Base-by-base conservation (phyloP, 2,888 invertebrate species). In the Lapara coniferarum region DNA sequence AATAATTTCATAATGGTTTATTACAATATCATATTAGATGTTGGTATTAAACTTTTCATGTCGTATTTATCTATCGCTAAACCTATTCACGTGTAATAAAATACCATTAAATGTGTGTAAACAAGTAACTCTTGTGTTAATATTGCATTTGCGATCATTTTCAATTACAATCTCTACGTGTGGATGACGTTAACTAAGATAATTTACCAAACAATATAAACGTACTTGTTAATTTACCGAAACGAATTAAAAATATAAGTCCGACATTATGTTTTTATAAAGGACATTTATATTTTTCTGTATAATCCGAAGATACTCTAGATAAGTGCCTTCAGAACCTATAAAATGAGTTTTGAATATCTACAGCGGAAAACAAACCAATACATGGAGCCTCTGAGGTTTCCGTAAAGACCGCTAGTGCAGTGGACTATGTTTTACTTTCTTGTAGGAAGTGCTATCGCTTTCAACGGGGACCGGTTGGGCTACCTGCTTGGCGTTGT, bases 371-470 rank as follows among this genome's bases (percentile, higher is more conserved):
- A 63, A 49, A 46, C 59, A 44, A 59, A 59, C 44, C 59, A 66
- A 58, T 57, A 67, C 52, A 56, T 66, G 37, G 19, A 51, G 19
- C 12, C 71, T 77, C 72, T 74, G 73, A 81, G 74, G 86, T 89
- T 92, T 89, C 90, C 90, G 89, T 69, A 44, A 44, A 66, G 84
- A 78, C 85, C 78, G 80, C 85, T 85, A 84, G 81, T 85, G 79
- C 81, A 81, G 79, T 80, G 75, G 67, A 56, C 66, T 72, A 75
- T 83, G 89, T 91, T 92, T 92, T 93, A 93, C 93, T 93, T 93
- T 93, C 93, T 89, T 92, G 88, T 89, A 92, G 92, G 92, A 92
- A 93, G 89, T 90, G 89, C 86, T 92, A 85, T 93, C 93, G 88
- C 93, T 93, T 93, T 93, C 93, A 86, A 89, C 83, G 84, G 84